Conservation (phyloP, 2,888 invertebrate genomes). For the Crepidodera aurea region DNA sequence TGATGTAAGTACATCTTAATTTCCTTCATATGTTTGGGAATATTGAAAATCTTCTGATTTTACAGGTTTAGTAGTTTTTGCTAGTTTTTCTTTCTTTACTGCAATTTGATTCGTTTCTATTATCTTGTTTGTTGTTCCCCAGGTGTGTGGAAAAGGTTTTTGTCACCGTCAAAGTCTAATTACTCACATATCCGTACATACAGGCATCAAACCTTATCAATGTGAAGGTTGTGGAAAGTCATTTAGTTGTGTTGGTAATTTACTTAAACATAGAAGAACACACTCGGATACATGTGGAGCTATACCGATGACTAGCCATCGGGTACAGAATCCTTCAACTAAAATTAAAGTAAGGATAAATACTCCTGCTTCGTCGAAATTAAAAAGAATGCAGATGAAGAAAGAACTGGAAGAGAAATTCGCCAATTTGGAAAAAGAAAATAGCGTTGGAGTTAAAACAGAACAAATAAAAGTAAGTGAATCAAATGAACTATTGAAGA, state of each 20-base stretch:
- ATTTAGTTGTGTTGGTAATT: slow-evolving; percentile 63
- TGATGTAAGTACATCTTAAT: slow-evolving; percentile 47
- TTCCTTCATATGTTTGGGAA: no score
- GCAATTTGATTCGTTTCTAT: slow-evolving; percentile 29
- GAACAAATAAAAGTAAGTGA: slow-evolving; percentile 17
- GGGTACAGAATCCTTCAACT: slow-evolving; percentile 53
- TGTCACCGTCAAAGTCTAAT: slow-evolving; percentile 63
- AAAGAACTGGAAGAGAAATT: slow-evolving; percentile 43
- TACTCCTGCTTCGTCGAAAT: slow-evolving; percentile 50
- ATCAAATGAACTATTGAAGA: no score
- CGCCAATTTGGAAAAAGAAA: slow-evolving; percentile 35
- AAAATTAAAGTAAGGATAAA: slow-evolving; percentile 54
- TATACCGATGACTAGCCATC: slow-evolving; percentile 52
- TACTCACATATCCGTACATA: slow-evolving; percentile 63
- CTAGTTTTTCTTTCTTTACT: no score
- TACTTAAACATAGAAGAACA: slow-evolving; percentile 62
- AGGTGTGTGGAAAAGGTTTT: slow-evolving; percentile 63
- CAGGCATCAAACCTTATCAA: slow-evolving; percentile 63
- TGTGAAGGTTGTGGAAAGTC: slow-evolving; percentile 62
- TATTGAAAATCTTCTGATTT: no score
- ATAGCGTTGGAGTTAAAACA: slow-evolving; percentile 20
- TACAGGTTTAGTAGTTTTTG: no score
- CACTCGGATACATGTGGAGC: slow-evolving; percentile 62
- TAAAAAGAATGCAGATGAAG: slow-evolving; percentile 45
- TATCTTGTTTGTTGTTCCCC: no score